These are phyloP conservation scores for Hemithea aestivaria DNA, from an alignment of 2,888 invertebrate genomes.

Conservation along the genomic window DNA sequence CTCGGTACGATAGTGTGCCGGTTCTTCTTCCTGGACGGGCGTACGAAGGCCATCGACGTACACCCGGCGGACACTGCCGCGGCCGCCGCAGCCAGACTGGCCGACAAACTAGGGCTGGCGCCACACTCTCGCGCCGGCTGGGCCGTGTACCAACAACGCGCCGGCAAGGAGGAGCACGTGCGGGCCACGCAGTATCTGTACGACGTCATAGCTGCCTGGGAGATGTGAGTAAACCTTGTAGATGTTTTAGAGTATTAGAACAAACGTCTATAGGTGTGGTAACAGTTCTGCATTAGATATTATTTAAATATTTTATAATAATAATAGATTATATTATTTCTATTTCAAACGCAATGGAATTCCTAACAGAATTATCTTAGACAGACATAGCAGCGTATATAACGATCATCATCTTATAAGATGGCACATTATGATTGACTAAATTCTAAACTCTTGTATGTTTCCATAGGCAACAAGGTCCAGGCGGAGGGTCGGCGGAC, in stretches of 20 bases:
- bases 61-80: slow-evolving; percentile 96
- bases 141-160: slow-evolving; percentile 95
- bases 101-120: slow-evolving; percentile 91
- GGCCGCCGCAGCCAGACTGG: slow-evolving; percentile 92
- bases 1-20: slow-evolving; percentile 95
- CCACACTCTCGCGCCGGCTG: slow-evolving; percentile 89
- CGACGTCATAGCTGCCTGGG: slow-evolving; percentile 97
- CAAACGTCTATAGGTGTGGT: too few species aligned
- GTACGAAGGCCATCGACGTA: slow-evolving; percentile 96
- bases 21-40: slow-evolving; percentile 96
- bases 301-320: too few species aligned
- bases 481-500: slow-evolving; percentile 89
- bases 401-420: too few species aligned
- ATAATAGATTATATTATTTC: too few species aligned
- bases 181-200: slow-evolving; percentile 94
- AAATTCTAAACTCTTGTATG: background rate
- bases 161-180: slow-evolving; percentile 93
- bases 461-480: slow-evolving; percentile 75
- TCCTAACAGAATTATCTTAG: too few species aligned
- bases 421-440: too few species aligned
- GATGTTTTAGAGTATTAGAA: too few species aligned
- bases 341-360: too few species aligned
- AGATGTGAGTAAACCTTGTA: slow-evolving; percentile 81
- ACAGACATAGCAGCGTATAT: too few species aligned
- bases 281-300: too few species aligned